Evolutionary conservation across 23 tunicate species (phyloP), one percentile per base, ranked within the genome.

Genomic region (Ascidia mentula): DNA sequence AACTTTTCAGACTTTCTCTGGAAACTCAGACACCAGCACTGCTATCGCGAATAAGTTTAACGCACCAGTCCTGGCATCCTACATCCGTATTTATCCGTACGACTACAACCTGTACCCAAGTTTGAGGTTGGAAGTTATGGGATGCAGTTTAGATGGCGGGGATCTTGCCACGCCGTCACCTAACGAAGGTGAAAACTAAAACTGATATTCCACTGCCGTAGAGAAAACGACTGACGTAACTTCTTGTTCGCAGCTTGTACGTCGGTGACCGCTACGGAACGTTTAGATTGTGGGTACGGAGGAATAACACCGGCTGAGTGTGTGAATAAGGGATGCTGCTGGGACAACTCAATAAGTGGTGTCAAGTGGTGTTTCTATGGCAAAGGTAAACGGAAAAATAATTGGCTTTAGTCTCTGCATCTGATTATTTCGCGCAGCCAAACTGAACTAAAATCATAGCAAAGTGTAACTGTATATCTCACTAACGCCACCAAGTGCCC

Each of bases 281-380:
- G 99, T 8, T 38, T 96, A 31, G 99, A 93, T 37, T 95, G 99
- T 40, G 99, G 99, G 0, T 95, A 81, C 36, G 65, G 72, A 31
- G 99, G 95, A 7, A 81, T 95, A 3, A 31, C 73, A 6, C 78
- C 69, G 5, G 32, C 46, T 33, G 92, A 90, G 45, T 95, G 99
- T 60, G 1, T 85, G n/a, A 81, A 45, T 42, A 85, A 84, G 46
- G 99, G 99, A 15, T 94, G 98, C 74, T 94, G 98, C 69, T 89
- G 82, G 82, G 98, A 94, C 72, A 84, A 46, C 45, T 83, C 89
- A 26, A 72, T 76, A 15, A 74, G 81, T 12, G 84, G 69, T 45
- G 40, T 69, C 4, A 80, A 69, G 20, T 81, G 87, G 89, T 94
- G 98, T 69, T 95, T 95, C 79, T 95, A 90, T 61, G 73, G 82